A percentile compares a stretch with the other conserved stretches of the same genome.
Conservation (phyloP, 1,140 invertebrate species). For the Schmidtea mediterranea region DNA sequence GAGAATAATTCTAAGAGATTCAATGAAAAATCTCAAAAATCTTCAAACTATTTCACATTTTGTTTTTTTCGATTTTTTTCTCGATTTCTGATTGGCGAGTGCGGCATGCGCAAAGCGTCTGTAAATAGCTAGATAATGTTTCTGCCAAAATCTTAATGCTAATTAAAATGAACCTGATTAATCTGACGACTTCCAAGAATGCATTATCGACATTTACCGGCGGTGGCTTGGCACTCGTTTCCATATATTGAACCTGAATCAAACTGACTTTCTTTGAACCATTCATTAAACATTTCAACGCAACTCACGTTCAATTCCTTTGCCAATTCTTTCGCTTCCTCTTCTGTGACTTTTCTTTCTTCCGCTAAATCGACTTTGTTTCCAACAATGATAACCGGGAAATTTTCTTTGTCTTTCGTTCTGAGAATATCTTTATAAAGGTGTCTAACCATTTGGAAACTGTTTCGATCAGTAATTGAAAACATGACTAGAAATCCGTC, state of each 20-base stretch:
- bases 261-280: background rate
- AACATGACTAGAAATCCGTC: conserved; percentile 41
- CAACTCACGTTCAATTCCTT: conserved; percentile 35
- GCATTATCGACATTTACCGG: conserved; percentile 66
- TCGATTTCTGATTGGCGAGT: too few relatives aligned
- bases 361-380: conserved; percentile 89
- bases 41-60: too few relatives aligned
- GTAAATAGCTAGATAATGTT: too few relatives aligned
- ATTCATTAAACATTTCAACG: background rate
- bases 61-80: too few relatives aligned
- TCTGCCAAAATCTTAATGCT: too few relatives aligned
- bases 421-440: conserved; percentile 59
- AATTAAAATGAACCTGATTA: conserved; percentile 19
- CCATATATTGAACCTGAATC: conserved; percentile 50
- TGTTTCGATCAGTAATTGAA: conserved; percentile 63
- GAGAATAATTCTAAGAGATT: too few relatives aligned
- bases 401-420: conserved; percentile 29
- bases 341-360: conserved; percentile 59
- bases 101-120: too few relatives aligned
- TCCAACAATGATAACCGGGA: conserved; percentile 79
- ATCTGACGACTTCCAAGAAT: conserved; percentile 53
- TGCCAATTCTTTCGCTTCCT: conserved; percentile 52
- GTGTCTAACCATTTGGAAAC: conserved; percentile 71
- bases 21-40: too few relatives aligned
- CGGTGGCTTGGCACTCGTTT: conserved; percentile 78